These are phyloP conservation scores for Odontomyia ornata DNA, from an alignment of 2,888 invertebrate genomes.

Conservation along the genomic window DNA sequence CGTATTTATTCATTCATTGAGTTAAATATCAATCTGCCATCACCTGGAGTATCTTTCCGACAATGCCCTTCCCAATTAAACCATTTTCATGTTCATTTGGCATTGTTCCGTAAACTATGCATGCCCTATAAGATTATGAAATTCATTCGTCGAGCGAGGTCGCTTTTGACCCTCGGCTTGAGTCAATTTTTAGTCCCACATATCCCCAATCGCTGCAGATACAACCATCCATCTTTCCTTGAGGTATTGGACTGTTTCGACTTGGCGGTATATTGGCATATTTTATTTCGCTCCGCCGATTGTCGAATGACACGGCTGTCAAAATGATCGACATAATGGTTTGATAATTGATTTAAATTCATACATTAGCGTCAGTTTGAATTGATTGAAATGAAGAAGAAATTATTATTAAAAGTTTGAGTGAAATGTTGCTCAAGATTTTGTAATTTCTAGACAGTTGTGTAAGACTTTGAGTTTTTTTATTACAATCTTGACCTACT, in stretches of 20 bases:
- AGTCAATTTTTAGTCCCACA: background rate
- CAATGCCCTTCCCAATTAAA: background rate
- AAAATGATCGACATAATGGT: conserved; percentile 50
- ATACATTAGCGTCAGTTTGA: conserved; percentile 46
- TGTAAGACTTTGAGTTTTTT: too few species aligned
- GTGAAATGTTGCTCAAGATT: background rate
- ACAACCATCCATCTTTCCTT: background rate
- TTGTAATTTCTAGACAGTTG: background rate
- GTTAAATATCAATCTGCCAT: background rate
- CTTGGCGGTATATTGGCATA: conserved; percentile 34
- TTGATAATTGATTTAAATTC: conserved; percentile 50
- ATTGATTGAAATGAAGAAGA: background rate
- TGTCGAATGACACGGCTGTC: conserved; percentile 46
- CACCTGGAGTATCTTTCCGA: background rate
- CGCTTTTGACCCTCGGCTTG: background rate
- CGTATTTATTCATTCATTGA: background rate
- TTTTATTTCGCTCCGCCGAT: background rate
- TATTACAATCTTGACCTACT: too few species aligned
- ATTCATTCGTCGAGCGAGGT: background rate
- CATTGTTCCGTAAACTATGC: background rate
- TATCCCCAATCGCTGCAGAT: background rate
- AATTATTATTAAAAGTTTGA: background rate
- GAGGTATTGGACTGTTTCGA: background rate
- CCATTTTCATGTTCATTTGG: background rate
- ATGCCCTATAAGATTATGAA: background rate